These are phyloP conservation scores for Alloplasta piceator DNA, from an alignment of 2,888 invertebrate genomes.

Conservation along the genomic window DNA sequence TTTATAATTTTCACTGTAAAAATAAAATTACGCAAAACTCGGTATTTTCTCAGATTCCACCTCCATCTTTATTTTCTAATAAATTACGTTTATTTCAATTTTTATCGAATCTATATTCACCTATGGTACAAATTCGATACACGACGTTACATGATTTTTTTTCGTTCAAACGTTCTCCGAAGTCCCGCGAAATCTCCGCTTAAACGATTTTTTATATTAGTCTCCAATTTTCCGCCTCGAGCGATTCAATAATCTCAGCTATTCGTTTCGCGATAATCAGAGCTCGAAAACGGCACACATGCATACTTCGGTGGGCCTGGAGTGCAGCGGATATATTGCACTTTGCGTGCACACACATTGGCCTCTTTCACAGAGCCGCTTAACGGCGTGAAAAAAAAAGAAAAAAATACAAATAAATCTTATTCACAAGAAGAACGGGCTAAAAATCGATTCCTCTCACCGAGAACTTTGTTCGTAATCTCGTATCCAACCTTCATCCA, in stretches of 20 bases:
- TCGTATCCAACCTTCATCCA: background rate
- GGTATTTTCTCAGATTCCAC: constrained; percentile 64
- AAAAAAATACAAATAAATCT: constrained; percentile 10
- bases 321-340: constrained; percentile 1
- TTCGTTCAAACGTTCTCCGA: constrained; percentile 12
- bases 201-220: too few species aligned
- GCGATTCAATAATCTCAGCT: background rate
- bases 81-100: constrained; percentile 78
- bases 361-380: background rate
- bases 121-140: constrained; percentile 78
- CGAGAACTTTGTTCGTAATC: constrained; percentile 22
- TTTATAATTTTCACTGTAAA: background rate
- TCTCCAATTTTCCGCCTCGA: background rate
- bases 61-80: constrained; percentile 78
- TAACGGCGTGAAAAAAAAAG: background rate
- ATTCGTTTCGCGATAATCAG: background rate
- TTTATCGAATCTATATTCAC: constrained; percentile 70
- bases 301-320: background rate
- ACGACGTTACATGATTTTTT: constrained; percentile 64
- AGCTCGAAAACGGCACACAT: background rate
- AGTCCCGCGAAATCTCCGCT: too few species aligned
- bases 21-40: constrained; percentile 27
- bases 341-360: background rate
- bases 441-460: background rate
- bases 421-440: background rate